These are phyloP conservation scores for Gnatocerus cornutus DNA, from an alignment of 2,888 invertebrate species.

Conservation along the genomic window DNA sequence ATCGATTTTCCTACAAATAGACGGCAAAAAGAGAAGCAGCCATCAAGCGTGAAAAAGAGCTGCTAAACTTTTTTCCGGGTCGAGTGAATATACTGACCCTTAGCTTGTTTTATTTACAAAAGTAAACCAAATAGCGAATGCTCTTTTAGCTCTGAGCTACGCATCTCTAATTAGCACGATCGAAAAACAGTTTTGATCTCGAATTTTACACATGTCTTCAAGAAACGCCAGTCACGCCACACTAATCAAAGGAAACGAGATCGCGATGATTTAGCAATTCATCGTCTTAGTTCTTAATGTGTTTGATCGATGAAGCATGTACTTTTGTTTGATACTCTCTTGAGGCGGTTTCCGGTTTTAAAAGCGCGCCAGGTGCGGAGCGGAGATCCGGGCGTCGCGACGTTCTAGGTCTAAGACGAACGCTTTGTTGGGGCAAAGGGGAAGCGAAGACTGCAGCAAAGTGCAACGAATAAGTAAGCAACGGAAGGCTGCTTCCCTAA, in stretches of 20 bases:
- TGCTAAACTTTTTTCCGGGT: slow-evolving; percentile 67
- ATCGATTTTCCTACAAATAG: slow-evolving; percentile 52
- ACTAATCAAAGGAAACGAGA: slow-evolving; percentile 54
- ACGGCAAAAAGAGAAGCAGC: slow-evolving; percentile 53
- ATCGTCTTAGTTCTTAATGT: slow-evolving; percentile 49
- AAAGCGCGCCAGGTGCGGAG: slow-evolving; percentile 37
- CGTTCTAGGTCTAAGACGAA: slow-evolving; percentile 15
- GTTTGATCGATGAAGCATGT: slow-evolving; percentile 47
- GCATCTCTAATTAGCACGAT: slow-evolving; percentile 71
- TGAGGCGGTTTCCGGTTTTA: slow-evolving; percentile 18
- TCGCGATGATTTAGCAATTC: slow-evolving; percentile 47
- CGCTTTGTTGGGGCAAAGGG: slow-evolving; percentile 55
- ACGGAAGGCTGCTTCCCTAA: slow-evolving; percentile 63
- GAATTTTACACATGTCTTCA: slow-evolving; percentile 32
- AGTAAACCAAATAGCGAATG: slow-evolving; percentile 67
- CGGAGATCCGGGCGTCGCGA: slow-evolving; percentile 24
- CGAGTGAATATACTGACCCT: slow-evolving; percentile 69
- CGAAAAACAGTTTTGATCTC: slow-evolving; percentile 69
- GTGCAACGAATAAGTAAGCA: slow-evolving; percentile 61
- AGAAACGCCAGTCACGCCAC: slow-evolving; percentile 52
- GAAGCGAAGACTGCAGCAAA: slow-evolving; percentile 68
- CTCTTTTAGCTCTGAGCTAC: slow-evolving; percentile 69
- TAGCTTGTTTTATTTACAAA: slow-evolving; percentile 70
- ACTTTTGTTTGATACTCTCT: slow-evolving; percentile 26
- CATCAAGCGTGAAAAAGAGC: slow-evolving; percentile 67